These are phyloP conservation scores for Xestia xanthographa DNA, from an alignment of 2,888 invertebrate species.

Conservation along the genomic window DNA sequence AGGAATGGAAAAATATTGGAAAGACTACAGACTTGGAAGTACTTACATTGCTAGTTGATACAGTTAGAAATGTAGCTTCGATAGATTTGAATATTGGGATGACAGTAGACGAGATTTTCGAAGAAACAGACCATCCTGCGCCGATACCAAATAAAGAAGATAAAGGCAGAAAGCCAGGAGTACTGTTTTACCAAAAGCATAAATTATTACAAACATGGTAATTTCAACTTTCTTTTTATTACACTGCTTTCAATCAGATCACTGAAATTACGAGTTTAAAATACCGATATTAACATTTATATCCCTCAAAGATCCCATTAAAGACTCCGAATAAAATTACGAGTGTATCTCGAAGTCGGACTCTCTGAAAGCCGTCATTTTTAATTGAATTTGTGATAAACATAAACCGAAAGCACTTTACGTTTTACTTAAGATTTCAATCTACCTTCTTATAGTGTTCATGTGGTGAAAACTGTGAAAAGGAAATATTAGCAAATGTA, in stretches of 20 bases:
- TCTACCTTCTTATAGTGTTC: conserved; percentile 7
- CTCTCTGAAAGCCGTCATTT: conserved; percentile 41
- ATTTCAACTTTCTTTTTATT: conserved; percentile 14
- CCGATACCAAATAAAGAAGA: neutral
- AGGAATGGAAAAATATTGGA: neutral
- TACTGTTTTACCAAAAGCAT: neutral
- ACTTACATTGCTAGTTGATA: neutral
- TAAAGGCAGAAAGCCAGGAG: neutral
- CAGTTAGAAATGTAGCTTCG: neutral
- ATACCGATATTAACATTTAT: conserved; percentile 38
- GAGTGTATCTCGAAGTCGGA: conserved; percentile 26
- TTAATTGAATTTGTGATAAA: conserved; percentile 46
- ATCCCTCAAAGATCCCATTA: conserved; percentile 38
- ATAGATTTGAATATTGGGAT: neutral
- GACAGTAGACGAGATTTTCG: neutral
- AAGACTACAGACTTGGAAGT: no score
- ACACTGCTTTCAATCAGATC: conserved; percentile 28
- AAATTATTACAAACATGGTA: neutral
- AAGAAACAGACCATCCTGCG: neutral
- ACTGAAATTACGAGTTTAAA: conserved; percentile 25
- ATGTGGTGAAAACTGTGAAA: neutral
- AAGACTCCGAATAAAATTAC: conserved; percentile 41
- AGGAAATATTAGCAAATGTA: neutral
- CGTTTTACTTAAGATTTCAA: conserved; percentile 19
- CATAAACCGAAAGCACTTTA: conserved; percentile 32